Conservation (phyloP, 2,888 invertebrate species). For the Cistogaster globosa region DNA sequence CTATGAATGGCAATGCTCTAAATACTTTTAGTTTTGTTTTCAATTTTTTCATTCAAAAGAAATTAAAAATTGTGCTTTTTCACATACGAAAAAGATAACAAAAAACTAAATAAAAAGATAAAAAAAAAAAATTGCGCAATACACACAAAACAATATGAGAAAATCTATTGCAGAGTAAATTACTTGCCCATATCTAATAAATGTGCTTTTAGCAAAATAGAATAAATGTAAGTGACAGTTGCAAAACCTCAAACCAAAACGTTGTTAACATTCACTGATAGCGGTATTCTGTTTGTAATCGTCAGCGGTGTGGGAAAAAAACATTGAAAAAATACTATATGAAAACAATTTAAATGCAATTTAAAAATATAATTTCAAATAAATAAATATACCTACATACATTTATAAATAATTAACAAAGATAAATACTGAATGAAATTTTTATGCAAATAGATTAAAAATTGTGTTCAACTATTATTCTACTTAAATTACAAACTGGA, state of each 20-base stretch:
- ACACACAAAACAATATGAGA: conserved; percentile 12
- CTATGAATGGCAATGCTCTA: conserved; percentile 52
- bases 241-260: conserved; percentile 67
- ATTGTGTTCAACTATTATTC: background rate
- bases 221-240: conserved; percentile 52
- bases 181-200: background rate
- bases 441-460: background rate
- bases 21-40: conserved; percentile 11
- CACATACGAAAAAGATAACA: conserved; percentile 4
- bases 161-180: conserved; percentile 29
- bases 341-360: conserved; percentile 18
- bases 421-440: background rate
- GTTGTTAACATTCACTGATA: conserved; percentile 60
- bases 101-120: background rate
- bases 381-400: background rate
- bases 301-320: conserved; percentile 38
- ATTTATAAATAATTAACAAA: background rate
- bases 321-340: background rate
- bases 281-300: conserved; percentile 35
- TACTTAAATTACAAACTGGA: background rate
- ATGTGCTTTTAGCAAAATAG: conserved; percentile 29
- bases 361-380: conserved; percentile 16
- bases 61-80: conserved; percentile 42
- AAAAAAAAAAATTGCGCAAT: background rate
- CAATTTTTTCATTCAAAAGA: conserved; percentile 52